Evolutionary conservation across 2,113 vertebrate genomes (phyloP).

Genomic region (Neoarius graeffei): DNA sequence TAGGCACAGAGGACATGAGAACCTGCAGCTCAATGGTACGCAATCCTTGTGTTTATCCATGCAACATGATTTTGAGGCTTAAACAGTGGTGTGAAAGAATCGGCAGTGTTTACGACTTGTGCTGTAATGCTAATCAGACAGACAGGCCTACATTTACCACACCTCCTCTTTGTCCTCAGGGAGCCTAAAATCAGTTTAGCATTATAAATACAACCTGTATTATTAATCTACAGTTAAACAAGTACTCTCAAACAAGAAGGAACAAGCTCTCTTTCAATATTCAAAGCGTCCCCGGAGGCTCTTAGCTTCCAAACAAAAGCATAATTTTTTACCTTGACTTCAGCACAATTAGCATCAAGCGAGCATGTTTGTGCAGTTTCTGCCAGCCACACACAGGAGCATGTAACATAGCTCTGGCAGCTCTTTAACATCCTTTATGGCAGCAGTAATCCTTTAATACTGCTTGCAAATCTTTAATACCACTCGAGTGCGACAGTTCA

Average conservation of each 20-base stretch:
- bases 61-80: slow-evolving; percentile 15
- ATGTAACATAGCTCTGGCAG: background rate
- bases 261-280: background rate
- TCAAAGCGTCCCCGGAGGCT: background rate
- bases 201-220: background rate
- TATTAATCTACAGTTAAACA: background rate
- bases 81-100: slow-evolving; percentile 45
- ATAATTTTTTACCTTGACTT: background rate
- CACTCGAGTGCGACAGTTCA: slow-evolving; percentile 12
- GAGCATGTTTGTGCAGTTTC: slow-evolving; percentile 11
- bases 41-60: slow-evolving; percentile 38
- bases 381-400: background rate
- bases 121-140: slow-evolving; percentile 37
- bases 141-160: slow-evolving; percentile 8
- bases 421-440: background rate
- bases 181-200: slow-evolving; percentile 19
- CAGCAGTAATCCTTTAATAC: background rate
- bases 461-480: slow-evolving; percentile 26
- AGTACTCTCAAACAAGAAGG: slow-evolving; percentile 9
- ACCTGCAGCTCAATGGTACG: slow-evolving; percentile 13
- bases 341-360: background rate
- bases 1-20: background rate
- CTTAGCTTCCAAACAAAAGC: background rate
- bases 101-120: background rate
- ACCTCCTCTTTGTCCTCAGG: background rate